Evolutionary conservation across 2,888 invertebrate species (phyloP).

Genomic region (Drosophila affinis): DNA sequence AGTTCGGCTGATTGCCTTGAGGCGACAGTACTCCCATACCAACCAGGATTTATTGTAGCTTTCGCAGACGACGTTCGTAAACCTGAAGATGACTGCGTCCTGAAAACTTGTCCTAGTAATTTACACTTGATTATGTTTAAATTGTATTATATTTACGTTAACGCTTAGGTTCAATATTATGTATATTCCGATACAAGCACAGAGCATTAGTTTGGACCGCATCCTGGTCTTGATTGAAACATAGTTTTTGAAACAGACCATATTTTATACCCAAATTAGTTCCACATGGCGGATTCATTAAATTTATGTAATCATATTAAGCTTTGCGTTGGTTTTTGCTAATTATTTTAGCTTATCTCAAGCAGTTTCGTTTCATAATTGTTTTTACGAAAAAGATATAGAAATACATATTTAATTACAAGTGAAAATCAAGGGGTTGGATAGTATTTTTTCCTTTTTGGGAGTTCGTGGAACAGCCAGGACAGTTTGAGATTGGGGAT

Average conservation of each 20-base stretch:
- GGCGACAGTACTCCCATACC: slow-evolving; percentile 2
- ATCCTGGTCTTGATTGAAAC: neutral
- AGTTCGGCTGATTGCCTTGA: slow-evolving; percentile 16
- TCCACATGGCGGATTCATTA: neutral
- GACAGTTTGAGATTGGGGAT: neutral
- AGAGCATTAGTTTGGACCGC: neutral
- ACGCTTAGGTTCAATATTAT: neutral
- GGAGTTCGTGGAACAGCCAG: slow-evolving; percentile 3
- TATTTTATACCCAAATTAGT: neutral
- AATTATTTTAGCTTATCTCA: no score
- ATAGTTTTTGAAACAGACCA: neutral
- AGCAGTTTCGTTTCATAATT: no score
- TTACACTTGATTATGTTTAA: no score
- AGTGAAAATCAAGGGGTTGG: neutral
- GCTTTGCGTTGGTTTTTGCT: no score
- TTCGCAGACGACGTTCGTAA: slow-evolving; percentile 2
- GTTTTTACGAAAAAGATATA: no score
- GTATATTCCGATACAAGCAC: neutral
- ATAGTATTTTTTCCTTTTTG: neutral
- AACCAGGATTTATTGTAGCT: slow-evolving; percentile 2
- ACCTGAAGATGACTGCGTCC: neutral
- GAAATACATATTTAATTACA: no score
- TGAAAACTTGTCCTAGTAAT: neutral
- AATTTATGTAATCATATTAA: neutral
- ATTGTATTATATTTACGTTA: neutral